Conservation (phyloP, 2,888 invertebrate genomes). For the Agrochola macilenta region DNA sequence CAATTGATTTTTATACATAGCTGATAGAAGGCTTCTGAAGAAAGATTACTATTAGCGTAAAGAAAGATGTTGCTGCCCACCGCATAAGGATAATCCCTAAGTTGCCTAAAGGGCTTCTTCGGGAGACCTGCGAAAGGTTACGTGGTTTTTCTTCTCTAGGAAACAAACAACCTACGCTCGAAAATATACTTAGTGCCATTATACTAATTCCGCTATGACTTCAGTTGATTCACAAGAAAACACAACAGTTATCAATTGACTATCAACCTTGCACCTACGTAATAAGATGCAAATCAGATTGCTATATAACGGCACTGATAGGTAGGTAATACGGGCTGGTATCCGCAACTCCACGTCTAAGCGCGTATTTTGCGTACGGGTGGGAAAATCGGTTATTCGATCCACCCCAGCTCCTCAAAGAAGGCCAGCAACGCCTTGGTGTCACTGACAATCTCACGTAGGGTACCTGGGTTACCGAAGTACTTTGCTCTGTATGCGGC, state of each 20-base stretch:
- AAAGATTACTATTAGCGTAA: not conserved
- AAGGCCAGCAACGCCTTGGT: too few species aligned
- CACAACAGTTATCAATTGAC: slow-evolving; percentile 18
- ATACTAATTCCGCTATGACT: slow-evolving; percentile 49
- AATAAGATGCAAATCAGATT: slow-evolving; percentile 33
- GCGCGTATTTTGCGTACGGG: too few species aligned
- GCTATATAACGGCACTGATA: not conserved
- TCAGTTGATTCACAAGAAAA: slow-evolving; percentile 25
- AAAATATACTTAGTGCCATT: not conserved
- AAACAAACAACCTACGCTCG: not conserved
- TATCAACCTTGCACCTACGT: slow-evolving; percentile 33
- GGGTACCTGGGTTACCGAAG: too few species aligned
- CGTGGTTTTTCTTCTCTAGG: not conserved
- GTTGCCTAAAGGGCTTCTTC: not conserved
- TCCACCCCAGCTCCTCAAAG: too few species aligned
- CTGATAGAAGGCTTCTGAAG: too few species aligned
- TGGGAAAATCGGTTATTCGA: too few species aligned
- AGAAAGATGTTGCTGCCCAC: not conserved
- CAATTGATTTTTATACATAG: too few species aligned
- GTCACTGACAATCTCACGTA: too few species aligned
- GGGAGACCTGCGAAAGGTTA: not conserved
- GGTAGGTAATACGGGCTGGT: too few species aligned
- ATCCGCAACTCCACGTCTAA: too few species aligned
- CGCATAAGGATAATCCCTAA: not conserved
- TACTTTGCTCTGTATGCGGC: too few species aligned